phyloP scores from a whole-genome alignment of 1,140 invertebrate genomes.

The Diachasmimorpha longicaudata region DNA sequence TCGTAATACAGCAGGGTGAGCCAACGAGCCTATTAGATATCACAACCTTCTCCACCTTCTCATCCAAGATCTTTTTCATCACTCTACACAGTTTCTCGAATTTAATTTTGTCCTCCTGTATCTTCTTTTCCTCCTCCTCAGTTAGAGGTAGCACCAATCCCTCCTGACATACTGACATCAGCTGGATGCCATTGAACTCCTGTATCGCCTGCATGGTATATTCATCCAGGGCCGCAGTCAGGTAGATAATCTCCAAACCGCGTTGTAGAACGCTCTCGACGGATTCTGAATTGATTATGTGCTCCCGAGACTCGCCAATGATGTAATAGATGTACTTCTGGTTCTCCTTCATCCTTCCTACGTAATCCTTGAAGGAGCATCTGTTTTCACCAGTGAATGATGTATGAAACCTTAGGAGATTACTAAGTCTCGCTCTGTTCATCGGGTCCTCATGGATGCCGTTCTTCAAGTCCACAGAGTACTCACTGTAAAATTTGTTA shows the following conservation, averaged over 20 bases:
- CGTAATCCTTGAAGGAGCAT: conserved; percentile 94
- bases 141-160: conserved; percentile 95
- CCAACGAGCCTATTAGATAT: conserved; percentile 93
- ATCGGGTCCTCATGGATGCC: conserved; percentile 97
- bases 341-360: conserved; percentile 96
- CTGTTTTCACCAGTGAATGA: conserved; percentile 93
- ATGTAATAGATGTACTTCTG: conserved; percentile 99
- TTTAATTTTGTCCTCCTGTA: conserved; percentile 93
- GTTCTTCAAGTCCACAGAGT: conserved; percentile 96
- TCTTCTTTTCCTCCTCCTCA: conserved; percentile 96
- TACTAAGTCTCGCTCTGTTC: conserved; percentile 92
- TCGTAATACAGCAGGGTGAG: conserved; percentile 98
- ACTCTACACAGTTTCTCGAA: conserved; percentile 95
- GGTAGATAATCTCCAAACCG: conserved; percentile 98
- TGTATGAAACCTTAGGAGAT: conserved; percentile 91
- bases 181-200: conserved; percentile 95
- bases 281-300: conserved; percentile 96
- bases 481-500: conserved; percentile 99
- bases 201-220: conserved; percentile 98
- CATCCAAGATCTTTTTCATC: conserved; percentile 98
- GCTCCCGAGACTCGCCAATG: conserved; percentile 94
- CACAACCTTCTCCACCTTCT: conserved; percentile 96
- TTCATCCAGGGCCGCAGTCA: conserved; percentile 99
- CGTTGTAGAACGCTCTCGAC: conserved; percentile 97
- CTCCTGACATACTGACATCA: conserved; percentile 98